These are phyloP conservation scores for Galago senegalensis DNA, from an alignment of 2,797 vertebrate genomes.

Conservation along the genomic window DNA sequence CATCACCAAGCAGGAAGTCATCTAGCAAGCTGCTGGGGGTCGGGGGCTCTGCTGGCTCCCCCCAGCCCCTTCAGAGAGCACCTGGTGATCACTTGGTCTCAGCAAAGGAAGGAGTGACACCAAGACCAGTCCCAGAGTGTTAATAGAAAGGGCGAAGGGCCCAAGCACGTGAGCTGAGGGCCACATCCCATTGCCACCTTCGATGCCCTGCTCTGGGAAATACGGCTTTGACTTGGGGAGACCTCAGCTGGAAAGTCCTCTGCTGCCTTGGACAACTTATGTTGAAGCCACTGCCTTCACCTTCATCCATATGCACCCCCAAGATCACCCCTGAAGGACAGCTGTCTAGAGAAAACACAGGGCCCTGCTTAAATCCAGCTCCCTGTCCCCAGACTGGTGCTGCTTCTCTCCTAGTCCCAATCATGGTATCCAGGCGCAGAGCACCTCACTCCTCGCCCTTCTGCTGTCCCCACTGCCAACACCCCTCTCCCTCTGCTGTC, in stretches of 20 bases:
- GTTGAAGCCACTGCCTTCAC: conserved; percentile 61
- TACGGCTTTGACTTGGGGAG: neutral
- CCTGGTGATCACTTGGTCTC: conserved; percentile 29
- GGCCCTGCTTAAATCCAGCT: neutral
- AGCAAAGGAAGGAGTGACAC: conserved; percentile 14
- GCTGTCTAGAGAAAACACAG: neutral
- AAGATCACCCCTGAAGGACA: neutral
- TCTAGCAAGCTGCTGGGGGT: conserved; percentile 90
- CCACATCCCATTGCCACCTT: neutral
- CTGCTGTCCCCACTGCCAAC: neutral
- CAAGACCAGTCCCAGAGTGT: conserved; percentile 50
- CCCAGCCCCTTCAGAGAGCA: conserved; percentile 53
- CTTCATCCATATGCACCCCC: neutral
- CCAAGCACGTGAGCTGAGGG: neutral
- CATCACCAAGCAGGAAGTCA: conserved; percentile 98
- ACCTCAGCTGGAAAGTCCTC: conserved; percentile 22
- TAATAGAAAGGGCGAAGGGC: neutral
- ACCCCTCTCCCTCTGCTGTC: neutral
- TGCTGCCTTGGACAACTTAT: conserved; percentile 55
- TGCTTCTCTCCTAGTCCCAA: neutral
- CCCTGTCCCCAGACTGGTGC: neutral
- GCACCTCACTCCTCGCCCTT: neutral
- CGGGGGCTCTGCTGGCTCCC: conserved; percentile 46
- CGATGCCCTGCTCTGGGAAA: conserved; percentile 7
- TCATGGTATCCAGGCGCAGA: neutral